A percentile compares a stretch with the other conserved stretches of the same genome.
Evolutionary conservation across 1,140 invertebrate genomes (phyloP).

Genomic region (Bombus pascuorum): DNA sequence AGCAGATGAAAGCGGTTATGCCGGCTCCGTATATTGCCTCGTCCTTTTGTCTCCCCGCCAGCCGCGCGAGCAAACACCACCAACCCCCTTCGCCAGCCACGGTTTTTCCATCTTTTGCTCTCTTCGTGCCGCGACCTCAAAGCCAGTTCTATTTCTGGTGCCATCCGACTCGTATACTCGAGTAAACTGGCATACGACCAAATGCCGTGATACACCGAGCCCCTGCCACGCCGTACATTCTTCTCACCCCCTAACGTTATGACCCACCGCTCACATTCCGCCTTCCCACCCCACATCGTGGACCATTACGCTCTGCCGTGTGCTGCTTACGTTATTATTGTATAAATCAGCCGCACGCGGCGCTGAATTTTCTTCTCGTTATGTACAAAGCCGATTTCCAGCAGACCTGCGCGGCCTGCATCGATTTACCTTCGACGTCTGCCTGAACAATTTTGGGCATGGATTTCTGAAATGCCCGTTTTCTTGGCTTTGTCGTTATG

Average conservation of each 20-base stretch:
- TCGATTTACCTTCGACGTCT: neutral
- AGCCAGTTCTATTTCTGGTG: slow-evolving; percentile 70
- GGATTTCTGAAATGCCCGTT: neutral
- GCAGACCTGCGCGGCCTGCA: neutral
- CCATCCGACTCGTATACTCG: slow-evolving; percentile 66
- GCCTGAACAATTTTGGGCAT: neutral
- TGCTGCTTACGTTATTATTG: slow-evolving; percentile 55
- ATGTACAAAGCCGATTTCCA: slow-evolving; percentile 25
- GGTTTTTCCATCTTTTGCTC: slow-evolving; percentile 51
- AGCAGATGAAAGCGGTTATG: slow-evolving; percentile 75
- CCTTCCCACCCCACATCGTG: slow-evolving; percentile 13
- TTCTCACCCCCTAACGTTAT: slow-evolving; percentile 62
- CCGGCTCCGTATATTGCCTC: slow-evolving; percentile 61
- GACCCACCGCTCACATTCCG: slow-evolving; percentile 47
- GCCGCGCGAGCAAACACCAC: slow-evolving; percentile 26
- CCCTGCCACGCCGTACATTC: slow-evolving; percentile 58
- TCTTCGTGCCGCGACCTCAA: slow-evolving; percentile 66
- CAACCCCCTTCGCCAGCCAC: neutral
- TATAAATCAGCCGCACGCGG: slow-evolving; percentile 53
- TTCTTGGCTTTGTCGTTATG: neutral
- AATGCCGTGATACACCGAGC: slow-evolving; percentile 66
- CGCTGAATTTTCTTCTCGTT: slow-evolving; percentile 53
- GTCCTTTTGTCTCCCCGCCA: slow-evolving; percentile 69
- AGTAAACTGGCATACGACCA: slow-evolving; percentile 72
- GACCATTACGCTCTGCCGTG: slow-evolving; percentile 53